Evolutionary conservation across 1,140 invertebrate genomes (phyloP).

Genomic region (Linepithema humile): DNA sequence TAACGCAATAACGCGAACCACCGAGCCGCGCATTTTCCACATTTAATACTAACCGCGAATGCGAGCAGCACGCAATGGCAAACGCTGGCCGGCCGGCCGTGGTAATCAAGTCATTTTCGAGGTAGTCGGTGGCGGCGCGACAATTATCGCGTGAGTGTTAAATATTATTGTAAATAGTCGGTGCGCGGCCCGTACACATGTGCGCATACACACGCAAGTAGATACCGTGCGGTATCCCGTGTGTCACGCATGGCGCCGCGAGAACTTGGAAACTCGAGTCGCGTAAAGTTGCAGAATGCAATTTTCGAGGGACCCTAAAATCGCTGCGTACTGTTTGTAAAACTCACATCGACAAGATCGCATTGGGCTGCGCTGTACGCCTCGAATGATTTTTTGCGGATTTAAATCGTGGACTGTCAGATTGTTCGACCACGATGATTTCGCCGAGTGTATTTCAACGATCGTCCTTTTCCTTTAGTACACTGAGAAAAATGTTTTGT

Average conservation of each 20-base stretch:
- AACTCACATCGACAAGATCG: not conserved
- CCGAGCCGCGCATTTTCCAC: conserved; percentile 44
- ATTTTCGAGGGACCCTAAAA: conserved; percentile 1
- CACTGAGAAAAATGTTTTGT: too few relatives aligned
- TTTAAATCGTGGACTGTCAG: not conserved
- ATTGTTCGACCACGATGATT: not conserved
- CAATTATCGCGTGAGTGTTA: conserved; percentile 30
- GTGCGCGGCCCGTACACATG: not conserved
- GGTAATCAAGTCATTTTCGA: conserved; percentile 49
- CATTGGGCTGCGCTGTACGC: not conserved
- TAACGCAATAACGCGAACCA: conserved; percentile 46
- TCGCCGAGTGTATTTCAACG: not conserved
- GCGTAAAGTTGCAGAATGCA: conserved; percentile 24
- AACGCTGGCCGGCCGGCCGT: not conserved
- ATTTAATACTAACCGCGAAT: conserved; percentile 40
- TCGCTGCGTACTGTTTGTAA: not conserved
- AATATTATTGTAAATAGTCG: conserved; percentile 30
- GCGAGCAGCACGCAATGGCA: conserved; percentile 36
- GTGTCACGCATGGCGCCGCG: conserved; percentile 14
- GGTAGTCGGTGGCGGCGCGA: not conserved
- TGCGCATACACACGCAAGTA: not conserved
- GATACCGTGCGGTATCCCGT: not conserved
- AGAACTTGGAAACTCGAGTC: conserved; percentile 23
- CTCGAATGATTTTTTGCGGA: not conserved
- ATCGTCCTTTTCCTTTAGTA: conserved; percentile 14